Percentiles rank a stretch among this genome's conserved stretches.
These are phyloP conservation scores for Psittacula echo DNA, from an alignment of 2,797 vertebrate genomes.

Conservation along the genomic window DNA sequence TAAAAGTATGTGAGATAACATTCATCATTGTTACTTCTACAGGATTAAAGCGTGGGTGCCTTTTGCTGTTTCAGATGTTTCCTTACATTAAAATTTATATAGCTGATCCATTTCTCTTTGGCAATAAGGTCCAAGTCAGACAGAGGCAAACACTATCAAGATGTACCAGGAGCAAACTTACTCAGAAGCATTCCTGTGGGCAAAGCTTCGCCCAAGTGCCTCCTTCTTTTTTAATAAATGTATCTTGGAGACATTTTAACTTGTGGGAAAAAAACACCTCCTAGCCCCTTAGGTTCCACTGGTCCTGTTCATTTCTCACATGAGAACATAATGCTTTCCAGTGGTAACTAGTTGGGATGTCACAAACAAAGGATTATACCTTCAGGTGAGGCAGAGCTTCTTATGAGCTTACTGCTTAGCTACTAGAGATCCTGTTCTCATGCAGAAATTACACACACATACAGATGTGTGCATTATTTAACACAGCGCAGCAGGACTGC, in stretches of 20 bases:
- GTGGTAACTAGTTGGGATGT: constrained; percentile 2
- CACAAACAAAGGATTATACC: constrained; percentile 60
- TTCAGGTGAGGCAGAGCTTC: constrained; percentile 28
- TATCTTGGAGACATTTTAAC: background rate
- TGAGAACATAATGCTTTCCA: constrained; percentile 55
- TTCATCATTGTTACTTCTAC: background rate
- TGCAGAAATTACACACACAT: background rate
- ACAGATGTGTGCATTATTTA: background rate
- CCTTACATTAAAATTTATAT: background rate
- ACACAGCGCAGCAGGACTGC: background rate
- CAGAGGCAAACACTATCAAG: background rate
- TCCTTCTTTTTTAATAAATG: background rate
- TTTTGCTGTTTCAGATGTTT: background rate
- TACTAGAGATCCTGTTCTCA: background rate
- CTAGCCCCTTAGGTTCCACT: background rate
- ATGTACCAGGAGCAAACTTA: background rate
- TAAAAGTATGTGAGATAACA: background rate
- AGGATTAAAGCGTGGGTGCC: background rate
- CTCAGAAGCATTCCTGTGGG: background rate
- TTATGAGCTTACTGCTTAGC: constrained; percentile 3
- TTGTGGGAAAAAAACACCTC: background rate
- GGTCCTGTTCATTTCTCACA: background rate
- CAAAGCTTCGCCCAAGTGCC: background rate
- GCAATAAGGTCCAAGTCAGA: background rate
- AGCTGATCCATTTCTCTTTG: background rate